Evolutionary conservation across 1,140 invertebrate species (phyloP), one percentile per base, ranked within the genome.

Genomic region (Melipona quadrifasciata): DNA sequence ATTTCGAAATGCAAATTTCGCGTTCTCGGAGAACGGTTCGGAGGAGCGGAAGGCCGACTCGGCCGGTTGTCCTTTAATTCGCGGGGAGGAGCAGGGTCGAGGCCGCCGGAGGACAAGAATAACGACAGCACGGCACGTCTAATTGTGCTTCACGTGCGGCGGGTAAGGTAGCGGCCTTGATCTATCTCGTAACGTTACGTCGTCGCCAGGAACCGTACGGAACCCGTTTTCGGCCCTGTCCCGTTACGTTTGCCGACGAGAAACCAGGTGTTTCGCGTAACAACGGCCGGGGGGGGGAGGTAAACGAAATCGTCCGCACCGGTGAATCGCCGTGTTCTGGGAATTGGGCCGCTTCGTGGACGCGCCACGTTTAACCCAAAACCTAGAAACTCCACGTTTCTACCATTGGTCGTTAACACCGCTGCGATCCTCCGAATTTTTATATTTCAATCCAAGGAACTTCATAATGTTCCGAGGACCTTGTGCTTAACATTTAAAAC

Each of bases 121-220:
- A 78, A 27, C 74, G 57, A 8, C 17, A 55, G 51, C 17, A 39
- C 12, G 65, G 51, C 17, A 27, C 61, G 74, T 77, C 74, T 83
- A 77, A 78, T 83, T 83, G 53, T 53, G 19, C 10, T 76, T 70
- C 24, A 47, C 19, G 55, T 51, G 68, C 79, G 21, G 21, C 81
- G 57, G 34, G 16, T 57, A 80, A 84, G 82, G 67, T 72, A 51
- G 68, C 90, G 91, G 87, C 91, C 92, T 92, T 93, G 91, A 92
- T 92, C 90, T 85, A 87, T 91, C 87, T 85, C 72, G 77, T 75
- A 84, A 80, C 61, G 83, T 86, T 86, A 81, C 85, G 74, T 83
- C 65, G 84, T 61, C 58, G 5, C 39, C 67, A 70, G 83, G 68
- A 89, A 88, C 85, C 68, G 80, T 85, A 88, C 71, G 86, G 87